Evolutionary conservation across 2,797 vertebrate species (phyloP).

Genomic region (Todus mexicanus): DNA sequence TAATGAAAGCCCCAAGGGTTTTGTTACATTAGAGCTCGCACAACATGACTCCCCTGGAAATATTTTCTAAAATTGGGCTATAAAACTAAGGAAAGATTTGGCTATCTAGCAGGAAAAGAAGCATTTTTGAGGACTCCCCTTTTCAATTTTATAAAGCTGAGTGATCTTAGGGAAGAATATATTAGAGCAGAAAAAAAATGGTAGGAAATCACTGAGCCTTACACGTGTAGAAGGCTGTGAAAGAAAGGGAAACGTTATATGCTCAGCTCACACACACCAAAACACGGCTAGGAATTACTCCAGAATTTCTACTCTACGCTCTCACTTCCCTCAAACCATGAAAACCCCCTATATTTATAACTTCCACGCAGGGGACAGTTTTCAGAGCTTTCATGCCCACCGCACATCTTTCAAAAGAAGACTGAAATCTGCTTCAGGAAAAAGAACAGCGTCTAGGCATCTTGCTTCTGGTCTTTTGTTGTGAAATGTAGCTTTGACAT

Average conservation of each 20-base stretch:
- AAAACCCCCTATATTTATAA: not conserved
- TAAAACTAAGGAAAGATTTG: not conserved
- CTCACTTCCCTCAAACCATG: not conserved
- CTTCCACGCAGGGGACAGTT: not conserved
- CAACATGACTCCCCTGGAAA: conserved; percentile 20
- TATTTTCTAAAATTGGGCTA: not conserved
- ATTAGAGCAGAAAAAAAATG: not conserved
- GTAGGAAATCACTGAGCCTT: not conserved
- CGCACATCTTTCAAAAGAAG: not conserved
- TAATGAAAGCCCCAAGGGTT: conserved; percentile 56
- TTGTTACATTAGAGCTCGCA: conserved; percentile 43
- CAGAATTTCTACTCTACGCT: not conserved
- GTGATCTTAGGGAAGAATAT: not conserved
- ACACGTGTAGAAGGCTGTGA: not conserved
- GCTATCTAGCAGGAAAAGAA: not conserved
- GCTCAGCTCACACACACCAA: not conserved
- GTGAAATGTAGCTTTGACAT: not conserved
- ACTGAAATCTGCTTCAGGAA: not conserved
- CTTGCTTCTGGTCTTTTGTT: not conserved
- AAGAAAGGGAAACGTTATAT: not conserved
- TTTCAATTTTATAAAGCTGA: not conserved
- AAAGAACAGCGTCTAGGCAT: not conserved
- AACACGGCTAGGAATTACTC: not conserved
- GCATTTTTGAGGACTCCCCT: not conserved
- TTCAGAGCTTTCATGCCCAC: not conserved